Evolutionary conservation across 2,113 vertebrate species (phyloP), one percentile per base, ranked within the genome.

Genomic region (Delphinapterus leucas): DNA sequence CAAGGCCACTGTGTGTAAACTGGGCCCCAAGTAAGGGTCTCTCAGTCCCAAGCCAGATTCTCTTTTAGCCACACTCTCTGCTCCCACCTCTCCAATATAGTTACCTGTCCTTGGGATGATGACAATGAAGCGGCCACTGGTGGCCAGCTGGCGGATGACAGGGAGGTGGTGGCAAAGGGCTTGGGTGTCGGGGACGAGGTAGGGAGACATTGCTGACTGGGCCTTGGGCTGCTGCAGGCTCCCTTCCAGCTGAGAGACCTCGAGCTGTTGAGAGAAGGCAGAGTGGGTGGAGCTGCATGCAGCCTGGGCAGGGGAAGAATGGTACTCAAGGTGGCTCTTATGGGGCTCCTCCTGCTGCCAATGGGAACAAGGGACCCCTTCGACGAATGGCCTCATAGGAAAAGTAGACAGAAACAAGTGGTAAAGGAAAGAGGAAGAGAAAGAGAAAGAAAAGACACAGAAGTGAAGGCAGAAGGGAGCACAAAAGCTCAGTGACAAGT

Each of bases 131-230:
- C 99, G 99, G 94, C 99, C 99, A 2, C 99, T 99, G 93, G 98
- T 95, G 25, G 99, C 99, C 98, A 99, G 98, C 94, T 99, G 99
- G 68, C 99, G 98, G 98, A 99, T 98, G 55, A 99, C 96, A 76
- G 98, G 97, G 88, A 99, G 98, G 95, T 99, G 99, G 95, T 99
- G 99, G 98, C 99, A 99, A 84, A 99, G 99, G 83, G 99, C 99
- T 44, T 99, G 99, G 1, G 99, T 99, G 97, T 99, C 99, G 0
- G 99, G 99, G 60, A 99, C 99, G 28, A 99, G 99, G 98, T 99
- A 99, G 0, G 99, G 99, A 55, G 99, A 99, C 99, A 99, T 99
- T 88, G 99, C 99, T 0, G 99, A 99, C 99, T 99, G 99, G 0
- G 99, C 99, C 93, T 99, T 99, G 86, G 99, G 99, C 98, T 99